Evolutionary conservation across 2,888 invertebrate species (phyloP), one percentile per base, ranked within the genome.

Genomic region (Pheosia tremula): DNA sequence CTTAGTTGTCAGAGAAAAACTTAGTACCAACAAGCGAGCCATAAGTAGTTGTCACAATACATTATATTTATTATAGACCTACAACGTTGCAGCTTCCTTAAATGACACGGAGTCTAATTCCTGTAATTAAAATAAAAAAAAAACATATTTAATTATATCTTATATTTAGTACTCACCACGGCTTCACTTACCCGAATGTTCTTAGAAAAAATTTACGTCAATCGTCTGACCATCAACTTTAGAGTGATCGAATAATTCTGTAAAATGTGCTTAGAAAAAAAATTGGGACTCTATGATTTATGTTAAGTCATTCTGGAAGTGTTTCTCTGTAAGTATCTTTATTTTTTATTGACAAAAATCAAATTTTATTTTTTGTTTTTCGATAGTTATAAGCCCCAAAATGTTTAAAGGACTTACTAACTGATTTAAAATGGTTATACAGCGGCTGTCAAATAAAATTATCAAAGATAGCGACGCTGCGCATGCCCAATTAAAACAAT

Each of bases 191-290:
- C 56, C 56, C 24, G 45, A 56, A 45, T 45, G 24, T 7, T 10
- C 36, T 59, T 69, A 68, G 58, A 71, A 62, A 60, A 61, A 76
- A 50, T 59, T 69, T 37, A 77, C 79, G n/a, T 72, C 64, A 8
- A 80, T 78, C 7, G 55, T 59, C 56, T 76, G 69, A 1, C 74
- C 76, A 61, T 80, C 79, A 39, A 80, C 78, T 61, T 72, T 78
- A 3, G 78, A 71, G 1, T 56, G 60, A 52, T 79, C 56, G 57
- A 75, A 76, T 50, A 77, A 58, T 60, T 76, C 80, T 80, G 73
- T 57, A 49, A 9, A 45, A 49, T 38, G 9, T 60, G 65, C 50
- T 73, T 55, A 75, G 72, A 67, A 73, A 69, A 39, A 59, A 67
- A 64, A 61, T 62, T 3, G 8, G 1, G 11, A 3, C 5, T 53